A percentile compares a stretch with the other conserved stretches of the same genome.
These are phyloP conservation scores for Crotophaga sulcirostris DNA, from an alignment of 2,113 vertebrate genomes.

Conservation along the genomic window DNA sequence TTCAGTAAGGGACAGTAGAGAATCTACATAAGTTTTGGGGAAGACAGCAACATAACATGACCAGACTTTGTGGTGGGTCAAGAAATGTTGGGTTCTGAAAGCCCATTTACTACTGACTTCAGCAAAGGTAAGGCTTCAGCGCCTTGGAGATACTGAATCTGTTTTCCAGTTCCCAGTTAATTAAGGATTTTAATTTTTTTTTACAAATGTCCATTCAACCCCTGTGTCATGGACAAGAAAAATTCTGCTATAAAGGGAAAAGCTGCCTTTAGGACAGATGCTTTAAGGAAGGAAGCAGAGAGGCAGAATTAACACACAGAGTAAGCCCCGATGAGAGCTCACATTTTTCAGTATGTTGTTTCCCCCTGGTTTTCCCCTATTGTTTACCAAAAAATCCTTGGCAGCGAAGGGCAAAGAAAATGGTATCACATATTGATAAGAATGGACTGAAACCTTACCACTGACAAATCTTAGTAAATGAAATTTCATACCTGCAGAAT, in stretches of 20 bases:
- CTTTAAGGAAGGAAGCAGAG: not conserved
- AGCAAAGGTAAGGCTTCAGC: not conserved
- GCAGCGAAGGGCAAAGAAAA: not conserved
- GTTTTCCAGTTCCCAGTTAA: not conserved
- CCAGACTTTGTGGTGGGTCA: not conserved
- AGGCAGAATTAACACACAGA: not conserved
- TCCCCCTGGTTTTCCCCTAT: not conserved
- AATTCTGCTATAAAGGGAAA: not conserved
- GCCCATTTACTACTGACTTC: not conserved
- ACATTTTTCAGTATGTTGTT: not conserved
- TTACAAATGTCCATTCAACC: not conserved
- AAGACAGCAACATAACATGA: not conserved
- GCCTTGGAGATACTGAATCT: not conserved
- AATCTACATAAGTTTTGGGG: not conserved
- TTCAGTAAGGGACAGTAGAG: not conserved
- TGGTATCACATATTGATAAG: not conserved
- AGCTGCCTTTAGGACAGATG: not conserved
- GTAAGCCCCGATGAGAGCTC: not conserved
- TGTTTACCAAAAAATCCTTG: not conserved
- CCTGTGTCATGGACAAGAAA: not conserved
- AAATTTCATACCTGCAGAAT: constrained; percentile 41
- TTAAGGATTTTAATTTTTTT: not conserved
- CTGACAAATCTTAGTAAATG: not conserved
- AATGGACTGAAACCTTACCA: not conserved
- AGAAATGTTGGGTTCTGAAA: not conserved